phyloP scores from a whole-genome alignment of 2,888 invertebrate species.

The Actias luna region DNA sequence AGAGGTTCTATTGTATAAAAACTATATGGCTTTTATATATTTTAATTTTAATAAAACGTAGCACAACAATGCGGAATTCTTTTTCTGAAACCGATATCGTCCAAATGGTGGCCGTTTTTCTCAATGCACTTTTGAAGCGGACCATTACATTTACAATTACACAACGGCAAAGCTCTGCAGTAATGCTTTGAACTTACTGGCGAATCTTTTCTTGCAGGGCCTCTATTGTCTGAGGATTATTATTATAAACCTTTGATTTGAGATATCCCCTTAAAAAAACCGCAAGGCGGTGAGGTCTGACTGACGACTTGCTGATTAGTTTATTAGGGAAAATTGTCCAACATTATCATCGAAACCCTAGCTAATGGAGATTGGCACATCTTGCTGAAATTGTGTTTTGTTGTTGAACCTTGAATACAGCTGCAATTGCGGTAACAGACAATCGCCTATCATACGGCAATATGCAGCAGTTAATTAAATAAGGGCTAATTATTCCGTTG shows the following conservation, averaged over 20 bases:
- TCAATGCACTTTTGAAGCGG: constrained; percentile 1
- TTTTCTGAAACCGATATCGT: not conserved
- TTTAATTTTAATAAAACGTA: not conserved
- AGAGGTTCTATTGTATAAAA: too few species aligned
- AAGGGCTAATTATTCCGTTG: not conserved
- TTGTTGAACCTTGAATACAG: too few species aligned
- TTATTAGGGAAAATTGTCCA: not conserved
- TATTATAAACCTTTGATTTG: constrained; percentile 12
- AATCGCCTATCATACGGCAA: not conserved
- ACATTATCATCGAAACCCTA: not conserved
- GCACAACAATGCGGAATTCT: not conserved
- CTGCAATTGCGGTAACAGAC: not conserved
- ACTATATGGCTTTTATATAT: not conserved
- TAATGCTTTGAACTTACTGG: constrained; percentile 2
- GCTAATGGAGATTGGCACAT: not conserved
- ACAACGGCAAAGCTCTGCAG: constrained; percentile 3
- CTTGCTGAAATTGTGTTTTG: not conserved
- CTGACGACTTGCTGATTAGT: not conserved
- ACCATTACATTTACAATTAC: constrained; percentile 1
- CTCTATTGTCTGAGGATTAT: constrained; percentile 1
- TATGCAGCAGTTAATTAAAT: not conserved
- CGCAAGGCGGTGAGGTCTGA: constrained; percentile 5
- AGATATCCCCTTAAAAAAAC: constrained; percentile 12
- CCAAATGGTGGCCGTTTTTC: not conserved
- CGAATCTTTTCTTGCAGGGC: constrained; percentile 9